These are phyloP conservation scores for Macrosteles quadrilineatus DNA, from an alignment of 1,140 invertebrate genomes.

Conservation along the genomic window DNA sequence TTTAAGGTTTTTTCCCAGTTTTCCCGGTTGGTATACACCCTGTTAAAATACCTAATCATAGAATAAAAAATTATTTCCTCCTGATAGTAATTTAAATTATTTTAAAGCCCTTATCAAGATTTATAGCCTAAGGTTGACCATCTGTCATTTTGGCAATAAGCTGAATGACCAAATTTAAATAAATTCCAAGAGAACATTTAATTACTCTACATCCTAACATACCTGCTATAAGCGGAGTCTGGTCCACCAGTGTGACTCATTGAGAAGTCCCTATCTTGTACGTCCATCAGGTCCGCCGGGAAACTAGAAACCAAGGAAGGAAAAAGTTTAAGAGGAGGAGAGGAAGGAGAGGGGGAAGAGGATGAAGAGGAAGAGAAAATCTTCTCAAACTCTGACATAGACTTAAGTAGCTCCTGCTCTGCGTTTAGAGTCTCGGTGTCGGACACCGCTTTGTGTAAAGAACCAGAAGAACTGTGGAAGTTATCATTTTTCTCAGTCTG, in stretches of 20 bases:
- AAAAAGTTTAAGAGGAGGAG: constrained; percentile 30
- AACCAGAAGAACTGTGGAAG: not conserved
- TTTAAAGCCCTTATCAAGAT: no score
- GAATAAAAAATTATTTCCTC: no score
- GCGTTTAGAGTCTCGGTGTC: constrained; percentile 40
- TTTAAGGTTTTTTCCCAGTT: no score
- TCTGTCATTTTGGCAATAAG: no score
- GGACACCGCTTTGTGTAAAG: constrained; percentile 9
- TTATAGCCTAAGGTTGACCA: no score
- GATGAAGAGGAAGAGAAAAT: constrained; percentile 30
- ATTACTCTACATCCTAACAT: constrained; percentile 32
- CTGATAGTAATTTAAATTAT: no score
- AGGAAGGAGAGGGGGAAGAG: constrained; percentile 28
- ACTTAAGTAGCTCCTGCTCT: constrained; percentile 42
- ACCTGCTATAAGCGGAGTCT: constrained; percentile 73
- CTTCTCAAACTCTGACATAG: constrained; percentile 45
- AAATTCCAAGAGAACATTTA: no score
- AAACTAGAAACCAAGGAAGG: constrained; percentile 25
- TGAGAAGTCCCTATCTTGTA: constrained; percentile 42
- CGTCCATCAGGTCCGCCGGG: not conserved
- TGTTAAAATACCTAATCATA: no score
- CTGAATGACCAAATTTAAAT: no score
- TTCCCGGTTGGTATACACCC: no score
- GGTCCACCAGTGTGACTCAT: constrained; percentile 46
- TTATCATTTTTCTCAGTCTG: constrained; percentile 9